These are phyloP conservation scores for Scaptomyza polygonia DNA, from an alignment of 2,888 invertebrate species.

Conservation along the genomic window DNA sequence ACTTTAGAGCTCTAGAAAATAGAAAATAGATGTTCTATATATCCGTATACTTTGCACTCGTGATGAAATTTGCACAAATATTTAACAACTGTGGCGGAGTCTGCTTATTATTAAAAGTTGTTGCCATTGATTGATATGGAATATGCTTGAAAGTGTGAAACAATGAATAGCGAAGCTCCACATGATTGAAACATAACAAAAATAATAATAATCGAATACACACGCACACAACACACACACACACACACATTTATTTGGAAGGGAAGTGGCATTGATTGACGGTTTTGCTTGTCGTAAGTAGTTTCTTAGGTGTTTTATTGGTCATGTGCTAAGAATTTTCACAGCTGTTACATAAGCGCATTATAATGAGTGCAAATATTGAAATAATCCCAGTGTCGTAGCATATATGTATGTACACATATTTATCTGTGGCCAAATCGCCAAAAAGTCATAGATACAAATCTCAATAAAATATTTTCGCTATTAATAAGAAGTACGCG, in stretches of 20 bases:
- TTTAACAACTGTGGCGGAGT: conserved; percentile 41
- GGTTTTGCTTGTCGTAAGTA: conserved; percentile 22
- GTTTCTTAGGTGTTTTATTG: conserved; percentile 8
- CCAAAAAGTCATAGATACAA: conserved; percentile 71
- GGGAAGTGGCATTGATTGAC: conserved; percentile 75
- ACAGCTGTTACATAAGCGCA: conserved; percentile 67
- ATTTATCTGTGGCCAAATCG: conserved; percentile 72
- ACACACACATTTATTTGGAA: conserved; percentile 20
- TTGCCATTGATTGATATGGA: conserved; percentile 63
- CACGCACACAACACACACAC: neutral
- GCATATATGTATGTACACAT: conserved; percentile 64
- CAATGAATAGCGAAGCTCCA: conserved; percentile 37
- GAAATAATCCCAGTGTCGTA: conserved; percentile 40
- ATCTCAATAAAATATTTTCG: conserved; percentile 73
- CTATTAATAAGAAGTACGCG: conserved; percentile 73
- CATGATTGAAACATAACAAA: conserved; percentile 32
- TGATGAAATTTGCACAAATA: conserved; percentile 48
- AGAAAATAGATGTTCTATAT: conserved; percentile 1
- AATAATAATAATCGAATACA: conserved; percentile 7
- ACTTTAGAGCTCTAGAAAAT: conserved; percentile 3
- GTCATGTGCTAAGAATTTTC: conserved; percentile 68
- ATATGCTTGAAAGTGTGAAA: conserved; percentile 65
- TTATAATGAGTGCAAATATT: conserved; percentile 59
- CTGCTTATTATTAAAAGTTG: conserved; percentile 71
- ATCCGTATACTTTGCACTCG: conserved; percentile 72